Percentiles rank a stretch among this genome's conserved stretches.
phyloP scores from a whole-genome alignment of 2,888 invertebrate genomes.

The Tetramorium bicarinatum region DNA sequence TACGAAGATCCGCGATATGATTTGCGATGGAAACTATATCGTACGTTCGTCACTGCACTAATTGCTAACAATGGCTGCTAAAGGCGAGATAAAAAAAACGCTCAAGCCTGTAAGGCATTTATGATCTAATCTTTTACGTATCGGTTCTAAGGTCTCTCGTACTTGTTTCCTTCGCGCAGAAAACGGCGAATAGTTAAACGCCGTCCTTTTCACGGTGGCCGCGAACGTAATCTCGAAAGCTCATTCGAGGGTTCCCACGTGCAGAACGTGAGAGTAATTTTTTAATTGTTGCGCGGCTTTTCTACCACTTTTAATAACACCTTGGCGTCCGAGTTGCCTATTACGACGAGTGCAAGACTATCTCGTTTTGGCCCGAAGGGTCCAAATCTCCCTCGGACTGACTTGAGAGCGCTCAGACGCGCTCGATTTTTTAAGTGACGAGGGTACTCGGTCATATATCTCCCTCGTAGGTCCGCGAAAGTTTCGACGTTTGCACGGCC shows the following conservation, averaged over 20 bases:
- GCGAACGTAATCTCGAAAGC: slow-evolving; percentile 7
- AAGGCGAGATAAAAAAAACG: not conserved
- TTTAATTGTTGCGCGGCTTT: slow-evolving; percentile 54
- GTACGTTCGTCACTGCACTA: slow-evolving; percentile 7
- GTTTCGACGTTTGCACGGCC: slow-evolving; percentile 83
- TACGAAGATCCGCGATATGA: slow-evolving; percentile 50
- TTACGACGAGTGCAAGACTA: slow-evolving; percentile 76
- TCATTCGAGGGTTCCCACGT: slow-evolving; percentile 74
- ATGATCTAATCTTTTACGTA: not conserved
- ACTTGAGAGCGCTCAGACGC: slow-evolving; percentile 39
- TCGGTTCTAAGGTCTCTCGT: not conserved
- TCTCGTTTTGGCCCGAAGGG: slow-evolving; percentile 69
- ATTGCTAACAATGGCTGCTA: not conserved
- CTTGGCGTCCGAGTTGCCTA: slow-evolving; percentile 78
- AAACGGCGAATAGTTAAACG: not conserved
- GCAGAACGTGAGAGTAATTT: slow-evolving; percentile 79
- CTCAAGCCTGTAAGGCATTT: not conserved
- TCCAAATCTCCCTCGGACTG: slow-evolving; percentile 59
- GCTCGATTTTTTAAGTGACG: slow-evolving; percentile 79
- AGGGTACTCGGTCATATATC: slow-evolving; percentile 83
- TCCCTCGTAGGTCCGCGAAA: slow-evolving; percentile 72
- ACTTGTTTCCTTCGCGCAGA: not conserved
- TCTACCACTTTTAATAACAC: slow-evolving; percentile 80
- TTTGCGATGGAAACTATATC: not conserved
- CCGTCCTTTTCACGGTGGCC: not conserved